These are phyloP conservation scores for Anomalospiza imberbis DNA, from an alignment of 2,797 vertebrate species.

Conservation along the genomic window DNA sequence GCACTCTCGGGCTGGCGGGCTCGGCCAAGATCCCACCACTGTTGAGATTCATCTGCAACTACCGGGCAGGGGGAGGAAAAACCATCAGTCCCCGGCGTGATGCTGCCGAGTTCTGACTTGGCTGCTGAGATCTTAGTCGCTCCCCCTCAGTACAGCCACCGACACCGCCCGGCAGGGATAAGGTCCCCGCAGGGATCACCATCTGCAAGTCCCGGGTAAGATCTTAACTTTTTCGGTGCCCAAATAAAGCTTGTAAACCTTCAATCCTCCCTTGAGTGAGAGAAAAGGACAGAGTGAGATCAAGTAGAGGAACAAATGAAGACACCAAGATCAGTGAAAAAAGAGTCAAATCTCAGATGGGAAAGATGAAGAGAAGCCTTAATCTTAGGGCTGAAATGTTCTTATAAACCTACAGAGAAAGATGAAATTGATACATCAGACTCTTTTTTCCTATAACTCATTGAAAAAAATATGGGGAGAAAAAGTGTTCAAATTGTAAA, in stretches of 20 bases:
- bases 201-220: not conserved
- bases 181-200: not conserved
- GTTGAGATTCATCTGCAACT: not conserved
- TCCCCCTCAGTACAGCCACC: not conserved
- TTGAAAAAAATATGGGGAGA: not conserved
- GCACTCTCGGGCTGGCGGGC: not conserved
- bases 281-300: not conserved
- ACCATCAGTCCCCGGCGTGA: not conserved
- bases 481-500: not conserved
- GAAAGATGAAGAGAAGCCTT: not conserved
- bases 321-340: not conserved
- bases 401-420: not conserved
- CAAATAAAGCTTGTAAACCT: not conserved
- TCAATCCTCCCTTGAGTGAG: not conserved
- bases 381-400: not conserved
- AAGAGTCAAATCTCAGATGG: not conserved
- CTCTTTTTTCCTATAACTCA: not conserved
- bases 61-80: not conserved
- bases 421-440: not conserved
- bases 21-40: not conserved
- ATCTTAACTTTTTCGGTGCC: not conserved
- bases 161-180: not conserved
- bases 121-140: not conserved
- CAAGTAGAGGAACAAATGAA: not conserved
- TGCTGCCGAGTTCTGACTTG: not conserved